Percentiles rank a stretch among this genome's conserved stretches.
These are phyloP conservation scores for Poecile atricapillus DNA, from an alignment of 2,113 vertebrate genomes.

Conservation along the genomic window DNA sequence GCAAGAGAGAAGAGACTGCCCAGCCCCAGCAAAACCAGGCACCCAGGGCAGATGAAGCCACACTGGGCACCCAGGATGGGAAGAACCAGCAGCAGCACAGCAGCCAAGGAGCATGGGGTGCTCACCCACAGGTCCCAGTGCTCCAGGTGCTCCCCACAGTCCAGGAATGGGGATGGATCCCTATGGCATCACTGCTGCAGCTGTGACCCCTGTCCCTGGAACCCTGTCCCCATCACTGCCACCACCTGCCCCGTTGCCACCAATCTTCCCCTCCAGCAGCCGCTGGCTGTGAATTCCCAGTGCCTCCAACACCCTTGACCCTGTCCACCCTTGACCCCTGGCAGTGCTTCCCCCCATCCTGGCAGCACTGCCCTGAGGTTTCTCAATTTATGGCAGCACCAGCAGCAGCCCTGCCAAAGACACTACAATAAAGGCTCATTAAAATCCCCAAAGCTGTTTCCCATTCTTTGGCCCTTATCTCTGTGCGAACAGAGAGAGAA, in stretches of 20 bases:
- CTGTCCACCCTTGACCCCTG: neutral
- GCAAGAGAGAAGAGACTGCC: neutral
- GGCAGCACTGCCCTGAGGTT: neutral
- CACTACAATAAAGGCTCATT: constrained; percentile 40
- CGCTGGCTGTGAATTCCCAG: neutral
- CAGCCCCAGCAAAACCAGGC: neutral
- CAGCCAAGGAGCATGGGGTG: fast-evolving
- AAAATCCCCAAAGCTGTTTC: constrained; percentile 37
- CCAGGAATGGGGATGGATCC: neutral
- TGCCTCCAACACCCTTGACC: neutral
- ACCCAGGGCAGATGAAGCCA: neutral
- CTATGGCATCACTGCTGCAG: neutral
- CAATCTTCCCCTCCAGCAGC: neutral
- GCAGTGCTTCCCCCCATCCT: neutral
- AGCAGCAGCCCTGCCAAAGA: constrained; percentile 26
- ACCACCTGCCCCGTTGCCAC: neutral
- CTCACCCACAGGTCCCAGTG: neutral
- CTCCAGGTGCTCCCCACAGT: neutral
- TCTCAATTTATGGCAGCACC: neutral
- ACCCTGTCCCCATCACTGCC: neutral
- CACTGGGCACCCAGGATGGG: fast-evolving
- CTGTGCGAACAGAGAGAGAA: constrained; percentile 43
- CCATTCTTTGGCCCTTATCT: constrained; percentile 58
- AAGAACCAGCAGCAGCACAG: neutral
- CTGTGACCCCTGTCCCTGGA: neutral